Evolutionary conservation across 92 coral and sea anemone genomes (phyloP).

Genomic region (Zoanthus sociatus): DNA sequence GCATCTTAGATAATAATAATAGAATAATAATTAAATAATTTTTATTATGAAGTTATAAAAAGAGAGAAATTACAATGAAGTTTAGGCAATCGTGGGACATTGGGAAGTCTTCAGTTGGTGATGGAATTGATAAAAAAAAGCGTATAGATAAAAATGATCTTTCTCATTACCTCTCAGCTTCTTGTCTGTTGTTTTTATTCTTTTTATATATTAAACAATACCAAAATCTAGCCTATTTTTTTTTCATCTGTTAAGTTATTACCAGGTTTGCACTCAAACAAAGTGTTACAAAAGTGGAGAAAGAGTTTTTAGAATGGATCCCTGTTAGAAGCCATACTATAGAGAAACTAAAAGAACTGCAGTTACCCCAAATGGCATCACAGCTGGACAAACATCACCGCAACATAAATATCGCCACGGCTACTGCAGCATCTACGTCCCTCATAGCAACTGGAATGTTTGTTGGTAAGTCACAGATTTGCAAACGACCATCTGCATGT

Average conservation of each 20-base stretch:
- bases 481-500: background rate
- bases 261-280: conserved; percentile 49
- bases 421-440: conserved; percentile 67
- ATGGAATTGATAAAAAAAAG: too few species aligned
- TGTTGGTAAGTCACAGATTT: conserved; percentile 31
- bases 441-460: conserved; percentile 71
- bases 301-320: conserved; percentile 61
- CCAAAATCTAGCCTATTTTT: background rate
- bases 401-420: conserved; percentile 69
- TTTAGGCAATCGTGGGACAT: too few species aligned
- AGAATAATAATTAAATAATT: too few species aligned
- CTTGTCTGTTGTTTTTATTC: too few species aligned
- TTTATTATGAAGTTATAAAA: too few species aligned
- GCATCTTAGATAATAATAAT: too few species aligned
- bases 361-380: conserved; percentile 52
- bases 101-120: too few species aligned
- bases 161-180: too few species aligned
- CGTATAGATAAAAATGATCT: too few species aligned
- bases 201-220: too few species aligned
- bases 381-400: conserved; percentile 67
- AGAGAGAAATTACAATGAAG: too few species aligned
- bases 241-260: conserved; percentile 25
- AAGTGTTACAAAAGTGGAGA: conserved; percentile 29
- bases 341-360: conserved; percentile 60
- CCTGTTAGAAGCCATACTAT: conserved; percentile 67